Conservation (phyloP, 2,113 vertebrate species). For the Spea bombifrons region DNA sequence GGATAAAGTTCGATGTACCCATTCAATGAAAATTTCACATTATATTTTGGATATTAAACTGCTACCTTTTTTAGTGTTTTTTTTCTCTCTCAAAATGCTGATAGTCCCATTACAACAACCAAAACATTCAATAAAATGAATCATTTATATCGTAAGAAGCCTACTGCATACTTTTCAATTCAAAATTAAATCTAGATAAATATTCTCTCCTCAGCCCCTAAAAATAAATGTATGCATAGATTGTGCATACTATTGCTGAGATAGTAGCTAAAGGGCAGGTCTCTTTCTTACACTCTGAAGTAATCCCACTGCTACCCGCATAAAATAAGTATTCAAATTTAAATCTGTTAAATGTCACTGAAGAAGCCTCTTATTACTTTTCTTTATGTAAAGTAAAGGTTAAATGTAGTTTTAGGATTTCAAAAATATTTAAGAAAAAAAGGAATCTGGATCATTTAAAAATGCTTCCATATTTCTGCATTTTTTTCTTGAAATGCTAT, state of each 20-base stretch:
- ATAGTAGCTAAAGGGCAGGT: background rate
- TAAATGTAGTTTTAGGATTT: background rate
- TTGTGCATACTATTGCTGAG: background rate
- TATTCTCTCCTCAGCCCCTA: background rate
- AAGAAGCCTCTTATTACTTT: background rate
- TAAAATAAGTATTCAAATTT: background rate
- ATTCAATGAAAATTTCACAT: no score
- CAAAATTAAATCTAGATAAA: no score
- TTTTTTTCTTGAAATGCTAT: background rate
- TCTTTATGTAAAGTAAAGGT: background rate
- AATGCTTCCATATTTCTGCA: background rate
- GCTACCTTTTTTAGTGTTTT: no score
- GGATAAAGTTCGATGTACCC: no score
- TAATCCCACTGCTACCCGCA: background rate
- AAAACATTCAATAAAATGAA: no score
- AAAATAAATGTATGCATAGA: background rate
- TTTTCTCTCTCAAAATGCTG: no score
- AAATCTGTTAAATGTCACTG: conserved; percentile 1
- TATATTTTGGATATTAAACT: no score
- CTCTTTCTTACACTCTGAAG: background rate
- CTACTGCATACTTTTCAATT: no score
- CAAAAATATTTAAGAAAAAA: background rate
- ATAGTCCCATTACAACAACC: no score
- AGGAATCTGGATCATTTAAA: background rate
- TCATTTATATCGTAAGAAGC: no score